phyloP scores from a whole-genome alignment of 2,888 invertebrate species.

The Papilio elwesi region DNA sequence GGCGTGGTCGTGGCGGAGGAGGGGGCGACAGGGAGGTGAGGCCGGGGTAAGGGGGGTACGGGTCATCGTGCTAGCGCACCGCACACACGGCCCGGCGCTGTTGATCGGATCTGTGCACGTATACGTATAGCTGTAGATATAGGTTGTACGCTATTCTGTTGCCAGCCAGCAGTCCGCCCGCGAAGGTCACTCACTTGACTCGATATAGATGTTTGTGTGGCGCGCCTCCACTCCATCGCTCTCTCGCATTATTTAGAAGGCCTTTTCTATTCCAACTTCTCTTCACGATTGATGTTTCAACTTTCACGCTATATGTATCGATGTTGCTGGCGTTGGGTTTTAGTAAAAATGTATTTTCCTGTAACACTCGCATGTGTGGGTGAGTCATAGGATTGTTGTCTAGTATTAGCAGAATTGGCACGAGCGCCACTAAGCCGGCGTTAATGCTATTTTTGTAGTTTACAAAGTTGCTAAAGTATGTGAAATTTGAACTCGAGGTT shows the following conservation, averaged over 20 bases:
- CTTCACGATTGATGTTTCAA: not conserved
- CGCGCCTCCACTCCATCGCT: constrained; percentile 4
- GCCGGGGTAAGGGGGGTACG: constrained; percentile 55
- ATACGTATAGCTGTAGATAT: constrained; percentile 57
- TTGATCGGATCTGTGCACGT: constrained; percentile 60
- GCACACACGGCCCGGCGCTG: constrained; percentile 28
- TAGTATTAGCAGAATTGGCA: constrained; percentile 2
- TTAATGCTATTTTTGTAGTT: constrained; percentile 21
- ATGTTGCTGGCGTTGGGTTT: not conserved
- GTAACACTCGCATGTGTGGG: not conserved
- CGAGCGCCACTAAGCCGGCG: constrained; percentile 21
- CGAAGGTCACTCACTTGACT: constrained; percentile 73
- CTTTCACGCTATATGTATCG: constrained; percentile 7
- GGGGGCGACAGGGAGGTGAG: constrained; percentile 12
- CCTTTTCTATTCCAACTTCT: constrained; percentile 22
- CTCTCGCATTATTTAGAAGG: not conserved
- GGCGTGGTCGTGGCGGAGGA: not conserved
- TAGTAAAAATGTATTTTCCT: constrained; percentile 4
- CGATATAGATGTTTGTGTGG: constrained; percentile 50
- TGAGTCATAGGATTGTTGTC: constrained; percentile 3
- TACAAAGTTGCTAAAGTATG: constrained; percentile 26
- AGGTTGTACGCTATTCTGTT: constrained; percentile 71
- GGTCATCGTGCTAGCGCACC: constrained; percentile 75
- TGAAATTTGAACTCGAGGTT: constrained; percentile 15
- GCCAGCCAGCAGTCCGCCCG: constrained; percentile 69